phyloP scores from a whole-genome alignment of 2,888 invertebrate species.

The Ectropis crepuscularia region DNA sequence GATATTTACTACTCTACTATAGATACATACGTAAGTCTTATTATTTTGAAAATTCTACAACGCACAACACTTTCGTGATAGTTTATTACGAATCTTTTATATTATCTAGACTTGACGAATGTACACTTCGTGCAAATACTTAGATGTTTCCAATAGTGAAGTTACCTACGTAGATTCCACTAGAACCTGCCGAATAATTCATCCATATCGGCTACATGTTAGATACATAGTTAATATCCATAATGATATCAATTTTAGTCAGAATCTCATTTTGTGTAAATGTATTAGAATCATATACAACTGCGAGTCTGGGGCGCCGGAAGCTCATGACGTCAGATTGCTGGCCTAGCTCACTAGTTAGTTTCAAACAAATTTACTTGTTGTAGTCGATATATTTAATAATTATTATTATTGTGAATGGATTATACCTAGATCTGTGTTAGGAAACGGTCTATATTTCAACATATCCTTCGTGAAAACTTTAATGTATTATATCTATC shows the following conservation, averaged over 20 bases:
- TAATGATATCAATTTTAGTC: conserved; percentile 16
- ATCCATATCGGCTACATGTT: conserved; percentile 22
- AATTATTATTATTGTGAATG: conserved; percentile 47
- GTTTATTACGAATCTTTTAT: conserved; percentile 58
- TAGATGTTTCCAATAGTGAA: conserved; percentile 39
- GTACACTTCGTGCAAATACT: conserved; percentile 54
- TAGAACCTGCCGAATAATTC: conserved; percentile 31
- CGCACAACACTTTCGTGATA: conserved; percentile 81
- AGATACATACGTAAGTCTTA: conserved; percentile 63
- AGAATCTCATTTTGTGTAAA: conserved; percentile 16
- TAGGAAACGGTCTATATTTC: conserved; percentile 69
- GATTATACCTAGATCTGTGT: conserved; percentile 66
- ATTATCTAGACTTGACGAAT: conserved; percentile 51
- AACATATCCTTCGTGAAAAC: conserved; percentile 70
- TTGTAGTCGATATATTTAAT: conserved; percentile 51
- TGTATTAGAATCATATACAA: conserved; percentile 8
- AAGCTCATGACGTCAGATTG: conserved; percentile 21
- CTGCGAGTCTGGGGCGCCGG: conserved; percentile 13
- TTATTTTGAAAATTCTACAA: conserved; percentile 75
- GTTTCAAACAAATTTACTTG: conserved; percentile 45
- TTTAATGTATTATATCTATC: conserved; percentile 59
- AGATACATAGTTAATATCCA: conserved; percentile 11
- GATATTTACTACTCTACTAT: conserved; percentile 58
- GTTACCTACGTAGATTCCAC: conserved; percentile 31
- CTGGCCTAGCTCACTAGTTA: conserved; percentile 45